Conservation (phyloP, 2,113 vertebrate species). For the Oncorhynchus nerka region DNA sequence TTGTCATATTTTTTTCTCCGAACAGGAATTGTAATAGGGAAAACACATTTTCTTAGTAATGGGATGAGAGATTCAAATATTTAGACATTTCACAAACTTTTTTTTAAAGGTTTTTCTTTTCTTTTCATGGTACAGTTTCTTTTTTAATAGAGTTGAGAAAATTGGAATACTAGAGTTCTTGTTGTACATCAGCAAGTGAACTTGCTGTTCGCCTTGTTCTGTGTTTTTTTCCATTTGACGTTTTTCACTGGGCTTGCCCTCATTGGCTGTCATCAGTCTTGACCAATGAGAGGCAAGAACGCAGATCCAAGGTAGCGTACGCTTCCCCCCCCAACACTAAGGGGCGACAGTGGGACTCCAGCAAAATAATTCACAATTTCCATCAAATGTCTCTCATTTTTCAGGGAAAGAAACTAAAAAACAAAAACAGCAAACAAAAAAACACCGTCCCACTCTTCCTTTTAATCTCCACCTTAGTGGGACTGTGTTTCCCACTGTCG, state of each 20-base stretch:
- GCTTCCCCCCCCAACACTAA: slow-evolving; percentile 39
- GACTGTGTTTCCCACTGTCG: slow-evolving; percentile 40
- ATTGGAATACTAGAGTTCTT: slow-evolving; percentile 77
- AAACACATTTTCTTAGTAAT: slow-evolving; percentile 77
- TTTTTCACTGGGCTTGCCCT: slow-evolving; percentile 37
- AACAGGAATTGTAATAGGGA: slow-evolving; percentile 69
- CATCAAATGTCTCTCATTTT: slow-evolving; percentile 60
- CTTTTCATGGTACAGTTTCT: slow-evolving; percentile 72
- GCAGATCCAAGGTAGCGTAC: slow-evolving; percentile 25
- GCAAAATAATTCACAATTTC: slow-evolving; percentile 51
- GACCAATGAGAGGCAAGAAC: slow-evolving; percentile 36
- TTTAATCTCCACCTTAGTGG: slow-evolving; percentile 20
- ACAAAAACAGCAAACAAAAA: slow-evolving; percentile 38
- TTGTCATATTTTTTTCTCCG: slow-evolving; percentile 55
- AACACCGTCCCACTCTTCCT: slow-evolving; percentile 11
- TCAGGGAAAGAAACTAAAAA: slow-evolving; percentile 38
- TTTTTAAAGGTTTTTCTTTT: slow-evolving; percentile 71
- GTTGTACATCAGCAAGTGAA: slow-evolving; percentile 67
- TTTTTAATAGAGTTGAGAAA: slow-evolving; percentile 77
- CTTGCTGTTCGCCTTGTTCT: slow-evolving; percentile 41
- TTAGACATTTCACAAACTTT: slow-evolving; percentile 83
- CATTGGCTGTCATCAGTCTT: slow-evolving; percentile 60
- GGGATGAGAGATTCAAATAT: slow-evolving; percentile 79
- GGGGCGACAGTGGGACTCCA: slow-evolving; percentile 50
- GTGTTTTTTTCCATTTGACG: slow-evolving; percentile 52